Evolutionary conservation across 2,888 invertebrate genomes (phyloP).

Genomic region (Agrochola circellaris): DNA sequence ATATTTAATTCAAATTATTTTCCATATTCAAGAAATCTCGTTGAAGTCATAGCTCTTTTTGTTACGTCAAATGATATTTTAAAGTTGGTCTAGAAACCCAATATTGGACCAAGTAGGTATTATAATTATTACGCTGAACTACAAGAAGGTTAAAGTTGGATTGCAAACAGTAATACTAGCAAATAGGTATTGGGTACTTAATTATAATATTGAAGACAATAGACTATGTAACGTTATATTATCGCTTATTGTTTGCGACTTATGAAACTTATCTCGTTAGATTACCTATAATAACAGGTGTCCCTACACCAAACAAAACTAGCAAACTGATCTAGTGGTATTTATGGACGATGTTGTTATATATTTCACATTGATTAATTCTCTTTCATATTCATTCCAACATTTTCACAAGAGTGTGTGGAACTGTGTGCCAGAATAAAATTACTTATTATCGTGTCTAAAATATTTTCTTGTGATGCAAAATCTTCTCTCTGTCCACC

Average conservation of each 20-base stretch:
- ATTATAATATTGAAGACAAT: background rate
- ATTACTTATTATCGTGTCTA: background rate
- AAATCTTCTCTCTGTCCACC: constrained; percentile 55
- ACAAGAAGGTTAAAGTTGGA: background rate
- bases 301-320: background rate
- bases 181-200: background rate
- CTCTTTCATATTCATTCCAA: background rate
- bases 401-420: background rate
- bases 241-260: background rate
- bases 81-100: background rate
- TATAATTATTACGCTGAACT: background rate
- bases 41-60: constrained; percentile 21
- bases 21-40: constrained; percentile 57
- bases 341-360: background rate
- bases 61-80: constrained; percentile 34
- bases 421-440: background rate
- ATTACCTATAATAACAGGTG: no score
- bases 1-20: constrained; percentile 64
- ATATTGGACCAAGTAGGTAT: background rate
- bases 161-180: background rate
- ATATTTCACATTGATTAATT: background rate
- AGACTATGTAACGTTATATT: background rate
- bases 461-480: background rate
- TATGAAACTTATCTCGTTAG: background rate
- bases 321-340: no score